These are phyloP conservation scores for Cryptosula pallasiana DNA, from an alignment of 2,888 invertebrate genomes.

Conservation along the genomic window DNA sequence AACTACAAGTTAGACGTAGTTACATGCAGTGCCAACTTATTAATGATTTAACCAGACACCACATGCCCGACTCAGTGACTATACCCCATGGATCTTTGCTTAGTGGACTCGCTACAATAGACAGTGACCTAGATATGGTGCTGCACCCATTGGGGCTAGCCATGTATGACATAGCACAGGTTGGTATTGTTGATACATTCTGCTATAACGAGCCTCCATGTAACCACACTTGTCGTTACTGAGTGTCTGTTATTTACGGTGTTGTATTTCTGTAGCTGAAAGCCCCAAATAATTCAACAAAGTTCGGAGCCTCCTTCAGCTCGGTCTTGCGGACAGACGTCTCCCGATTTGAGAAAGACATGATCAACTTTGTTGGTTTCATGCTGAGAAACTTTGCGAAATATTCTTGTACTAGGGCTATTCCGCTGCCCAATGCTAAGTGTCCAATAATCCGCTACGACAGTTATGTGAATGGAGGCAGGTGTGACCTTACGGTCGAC, in stretches of 20 bases:
- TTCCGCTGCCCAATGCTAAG: neutral
- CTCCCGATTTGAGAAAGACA: neutral
- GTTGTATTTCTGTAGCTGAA: too few relatives aligned
- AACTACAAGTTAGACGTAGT: neutral
- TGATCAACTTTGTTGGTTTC: neutral
- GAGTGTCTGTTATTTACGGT: too few relatives aligned
- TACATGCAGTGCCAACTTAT: neutral
- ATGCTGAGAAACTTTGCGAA: neutral
- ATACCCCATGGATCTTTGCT: constrained; percentile 8
- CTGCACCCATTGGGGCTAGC: neutral
- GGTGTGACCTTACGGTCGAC: neutral
- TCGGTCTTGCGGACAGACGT: neutral
- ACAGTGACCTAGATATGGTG: neutral
- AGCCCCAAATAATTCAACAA: too few relatives aligned
- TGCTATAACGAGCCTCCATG: too few relatives aligned
- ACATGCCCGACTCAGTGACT: neutral
- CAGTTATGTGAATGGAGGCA: neutral
- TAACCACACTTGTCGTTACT: too few relatives aligned
- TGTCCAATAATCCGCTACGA: neutral
- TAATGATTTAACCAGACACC: neutral
- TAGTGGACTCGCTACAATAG: neutral
- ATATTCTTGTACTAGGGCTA: neutral
- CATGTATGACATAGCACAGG: neutral
- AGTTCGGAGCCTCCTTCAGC: neutral
- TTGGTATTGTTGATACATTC: too few relatives aligned